A percentile compares a stretch with the other conserved stretches of the same genome.
Conservation (phyloP, 92 coral and sea anemone species). For the Phenganax subtilis region DNA sequence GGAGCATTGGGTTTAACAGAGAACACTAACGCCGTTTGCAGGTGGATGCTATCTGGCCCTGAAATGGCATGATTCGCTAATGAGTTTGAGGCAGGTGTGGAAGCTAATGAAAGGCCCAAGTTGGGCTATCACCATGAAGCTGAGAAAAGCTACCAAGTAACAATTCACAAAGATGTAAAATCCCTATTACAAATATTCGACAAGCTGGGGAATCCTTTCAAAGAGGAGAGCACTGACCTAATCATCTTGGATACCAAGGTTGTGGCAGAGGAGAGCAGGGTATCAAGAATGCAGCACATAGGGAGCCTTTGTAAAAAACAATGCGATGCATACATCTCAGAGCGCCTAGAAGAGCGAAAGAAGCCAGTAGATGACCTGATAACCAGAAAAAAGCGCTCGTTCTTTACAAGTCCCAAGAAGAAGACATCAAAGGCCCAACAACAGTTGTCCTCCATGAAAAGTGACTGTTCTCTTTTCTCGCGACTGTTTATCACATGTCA, state of each 20-base stretch:
- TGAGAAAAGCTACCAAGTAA: not conserved
- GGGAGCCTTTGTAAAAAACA: slow-evolving; percentile 39
- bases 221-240: slow-evolving; percentile 19
- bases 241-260: not conserved
- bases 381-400: slow-evolving; percentile 48
- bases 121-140: not conserved
- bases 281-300: slow-evolving; percentile 36
- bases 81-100: slow-evolving; percentile 36
- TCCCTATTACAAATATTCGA: not conserved
- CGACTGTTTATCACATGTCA: slow-evolving; percentile 56
- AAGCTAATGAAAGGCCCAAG: not conserved
- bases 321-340: slow-evolving; percentile 42
- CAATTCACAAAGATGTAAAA: slow-evolving; percentile 16
- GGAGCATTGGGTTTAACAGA: slow-evolving; percentile 28
- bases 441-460: slow-evolving; percentile 41
- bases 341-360: slow-evolving; percentile 34
- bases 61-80: slow-evolving; percentile 34
- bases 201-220: slow-evolving; percentile 24
- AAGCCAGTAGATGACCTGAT: slow-evolving; percentile 36
- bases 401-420: slow-evolving; percentile 32
- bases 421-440: slow-evolving; percentile 39
- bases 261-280: slow-evolving; percentile 31
- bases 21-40: slow-evolving; percentile 39
- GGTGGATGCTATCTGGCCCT: slow-evolving; percentile 47
- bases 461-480: slow-evolving; percentile 53